Evolutionary conservation across 1,140 invertebrate species (phyloP).

Genomic region (Phymastichus coffea): DNA sequence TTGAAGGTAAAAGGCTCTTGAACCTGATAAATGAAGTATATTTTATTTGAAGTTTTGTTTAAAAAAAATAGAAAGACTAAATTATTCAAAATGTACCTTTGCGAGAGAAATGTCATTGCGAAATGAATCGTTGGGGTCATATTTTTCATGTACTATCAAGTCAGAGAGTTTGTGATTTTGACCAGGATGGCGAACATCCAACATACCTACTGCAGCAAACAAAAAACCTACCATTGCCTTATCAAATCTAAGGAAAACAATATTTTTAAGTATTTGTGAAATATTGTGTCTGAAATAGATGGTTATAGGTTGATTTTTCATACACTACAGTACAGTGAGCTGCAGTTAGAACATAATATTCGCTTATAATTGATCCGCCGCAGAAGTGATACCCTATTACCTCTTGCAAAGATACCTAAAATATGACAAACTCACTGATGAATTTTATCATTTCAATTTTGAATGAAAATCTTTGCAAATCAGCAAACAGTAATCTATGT

Average conservation of each 20-base stretch:
- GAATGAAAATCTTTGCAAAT: too few relatives aligned
- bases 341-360: conserved; percentile 14
- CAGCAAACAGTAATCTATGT: too few relatives aligned
- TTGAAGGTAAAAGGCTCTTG: background rate
- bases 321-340: conserved; percentile 10
- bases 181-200: too few relatives aligned
- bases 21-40: background rate
- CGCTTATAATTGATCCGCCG: conserved; percentile 4
- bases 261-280: too few relatives aligned
- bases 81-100: background rate
- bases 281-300: too few relatives aligned
- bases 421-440: background rate
- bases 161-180: background rate
- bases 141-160: background rate
- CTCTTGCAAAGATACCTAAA: conserved; percentile 12
- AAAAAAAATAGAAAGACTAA: too few relatives aligned
- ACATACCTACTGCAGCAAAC: too few relatives aligned
- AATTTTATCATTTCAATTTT: too few relatives aligned
- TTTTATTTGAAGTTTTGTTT: background rate
- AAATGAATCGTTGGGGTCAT: background rate
- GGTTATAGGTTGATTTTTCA: background rate
- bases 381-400: background rate
- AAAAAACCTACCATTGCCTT: too few relatives aligned
- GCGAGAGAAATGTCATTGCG: background rate
- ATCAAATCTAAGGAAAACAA: too few relatives aligned